Percentiles rank a stretch among this genome's conserved stretches.
phyloP scores from a whole-genome alignment of 2,113 vertebrate genomes.

The Ceyx margarethae region DNA sequence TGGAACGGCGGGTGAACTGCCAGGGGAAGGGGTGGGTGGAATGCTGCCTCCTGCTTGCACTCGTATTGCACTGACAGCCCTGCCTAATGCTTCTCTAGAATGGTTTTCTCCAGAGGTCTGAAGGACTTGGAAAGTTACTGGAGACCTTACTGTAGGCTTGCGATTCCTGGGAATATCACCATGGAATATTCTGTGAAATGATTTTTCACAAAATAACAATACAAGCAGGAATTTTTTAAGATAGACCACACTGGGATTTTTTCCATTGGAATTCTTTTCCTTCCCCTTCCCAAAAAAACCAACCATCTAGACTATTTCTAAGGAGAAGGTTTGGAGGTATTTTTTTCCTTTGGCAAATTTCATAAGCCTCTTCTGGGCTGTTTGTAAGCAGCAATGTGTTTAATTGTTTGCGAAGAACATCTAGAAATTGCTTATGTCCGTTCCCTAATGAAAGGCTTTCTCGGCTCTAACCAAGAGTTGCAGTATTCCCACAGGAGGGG shows the following conservation, averaged over 20 bases:
- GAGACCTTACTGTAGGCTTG: neutral
- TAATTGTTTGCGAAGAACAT: neutral
- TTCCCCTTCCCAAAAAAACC: neutral
- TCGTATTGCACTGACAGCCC: neutral
- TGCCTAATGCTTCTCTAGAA: neutral
- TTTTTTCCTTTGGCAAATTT: neutral
- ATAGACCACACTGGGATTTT: neutral
- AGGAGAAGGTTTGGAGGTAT: neutral
- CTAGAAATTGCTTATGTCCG: neutral
- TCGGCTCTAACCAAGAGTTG: neutral
- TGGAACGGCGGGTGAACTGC: neutral
- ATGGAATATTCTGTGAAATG: neutral
- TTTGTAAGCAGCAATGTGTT: neutral
- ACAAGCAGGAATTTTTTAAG: neutral
- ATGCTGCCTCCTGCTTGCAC: neutral
- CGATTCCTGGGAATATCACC: neutral
- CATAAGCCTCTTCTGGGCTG: neutral
- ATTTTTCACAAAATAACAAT: slow-evolving; percentile 4
- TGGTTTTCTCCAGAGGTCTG: neutral
- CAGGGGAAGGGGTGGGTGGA: neutral
- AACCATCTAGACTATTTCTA: neutral
- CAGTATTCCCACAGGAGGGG: neutral
- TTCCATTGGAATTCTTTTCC: neutral
- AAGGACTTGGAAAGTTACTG: neutral
- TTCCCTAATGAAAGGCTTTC: neutral